Conservation (phyloP, 2,888 invertebrate species). For the Prostheceraeus crozeri region DNA sequence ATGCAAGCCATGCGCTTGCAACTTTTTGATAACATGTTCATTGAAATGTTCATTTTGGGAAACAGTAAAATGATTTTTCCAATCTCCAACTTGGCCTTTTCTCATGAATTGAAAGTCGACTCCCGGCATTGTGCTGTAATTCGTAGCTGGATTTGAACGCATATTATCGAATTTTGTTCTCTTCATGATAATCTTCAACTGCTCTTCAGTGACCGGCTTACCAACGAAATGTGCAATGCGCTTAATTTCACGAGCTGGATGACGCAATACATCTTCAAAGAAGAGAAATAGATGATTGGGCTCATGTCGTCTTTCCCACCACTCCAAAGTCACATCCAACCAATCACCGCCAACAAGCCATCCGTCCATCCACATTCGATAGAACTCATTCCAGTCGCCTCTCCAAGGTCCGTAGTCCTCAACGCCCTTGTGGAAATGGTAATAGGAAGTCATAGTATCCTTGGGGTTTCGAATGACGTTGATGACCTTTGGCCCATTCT, state of each 20-base stretch:
- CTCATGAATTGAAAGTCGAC: constrained; percentile 25
- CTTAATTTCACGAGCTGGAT: constrained; percentile 28
- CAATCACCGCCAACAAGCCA: constrained; percentile 18
- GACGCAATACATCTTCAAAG: constrained; percentile 37
- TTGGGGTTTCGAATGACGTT: constrained; percentile 28
- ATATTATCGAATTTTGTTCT: constrained; percentile 16
- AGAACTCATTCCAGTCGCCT: constrained; percentile 11
- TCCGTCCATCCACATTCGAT: constrained; percentile 32
- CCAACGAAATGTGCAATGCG: constrained; percentile 35
- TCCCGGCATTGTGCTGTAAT: constrained; percentile 26
- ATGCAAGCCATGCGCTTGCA: not conserved
- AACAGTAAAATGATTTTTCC: constrained; percentile 21
- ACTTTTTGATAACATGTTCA: not conserved
- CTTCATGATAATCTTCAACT: constrained; percentile 7
- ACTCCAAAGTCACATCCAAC: constrained; percentile 22
- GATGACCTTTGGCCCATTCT: not conserved
- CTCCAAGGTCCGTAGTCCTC: constrained; percentile 30
- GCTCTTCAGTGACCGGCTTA: not conserved
- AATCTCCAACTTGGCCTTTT: constrained; percentile 19
- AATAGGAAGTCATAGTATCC: constrained; percentile 28
- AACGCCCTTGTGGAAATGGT: constrained; percentile 24
- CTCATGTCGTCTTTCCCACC: constrained; percentile 10
- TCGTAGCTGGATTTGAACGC: constrained; percentile 19
- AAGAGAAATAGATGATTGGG: constrained; percentile 22
- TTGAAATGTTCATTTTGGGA: constrained; percentile 8